Evolutionary conservation across 2,797 vertebrate genomes (phyloP), one percentile per base, ranked within the genome.

Genomic region (Xerus rutilus): DNA sequence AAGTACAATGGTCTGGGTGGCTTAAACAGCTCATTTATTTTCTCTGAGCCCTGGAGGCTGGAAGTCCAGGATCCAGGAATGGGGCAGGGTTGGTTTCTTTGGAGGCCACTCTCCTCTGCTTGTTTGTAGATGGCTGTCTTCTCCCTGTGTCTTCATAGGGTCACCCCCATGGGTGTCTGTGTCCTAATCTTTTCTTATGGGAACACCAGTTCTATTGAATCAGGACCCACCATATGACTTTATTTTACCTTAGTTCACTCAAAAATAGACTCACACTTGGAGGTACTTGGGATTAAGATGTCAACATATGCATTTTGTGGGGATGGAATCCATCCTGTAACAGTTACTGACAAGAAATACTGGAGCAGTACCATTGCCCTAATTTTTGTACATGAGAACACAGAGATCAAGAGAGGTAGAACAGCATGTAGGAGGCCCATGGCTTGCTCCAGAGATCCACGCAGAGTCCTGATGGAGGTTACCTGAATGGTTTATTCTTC

Each of bases 401-500:
- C 5, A 6, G 30, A 45, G 30, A 3, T 12, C 4, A 15, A 65
- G 52, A 39, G 32, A 54, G 11, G 45, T 3, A 4, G 25, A 43
- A 11, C 14, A 1, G 8, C 45, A 1, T 52, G 23, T 0, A 8
- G 18, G 65, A 54, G 77, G 21, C 39, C 17, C 57, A 3, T 1
- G 4, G 54, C 74, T 54, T 59, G 64, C 35, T 65, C 49, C 0
- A 1, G 14, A 45, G 20, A 76, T 32, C 67, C 6, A 21, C 4
- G 14, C 28, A 9, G 17, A 23, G 25, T 32, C 13, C 54, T 25
- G 39, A 65, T 0, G 32, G 30, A 43, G 54, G 7, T 25, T 11
- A 25, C 35, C 52, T 0, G 3, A 30, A 39, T 0, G 0, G 12
- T 18, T 28, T n/a, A 11, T 79, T 30, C 65, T 21, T 52, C 18